Base-by-base conservation (phyloP, 1,140 invertebrate species). In the Cheumatopsyche charites region DNA sequence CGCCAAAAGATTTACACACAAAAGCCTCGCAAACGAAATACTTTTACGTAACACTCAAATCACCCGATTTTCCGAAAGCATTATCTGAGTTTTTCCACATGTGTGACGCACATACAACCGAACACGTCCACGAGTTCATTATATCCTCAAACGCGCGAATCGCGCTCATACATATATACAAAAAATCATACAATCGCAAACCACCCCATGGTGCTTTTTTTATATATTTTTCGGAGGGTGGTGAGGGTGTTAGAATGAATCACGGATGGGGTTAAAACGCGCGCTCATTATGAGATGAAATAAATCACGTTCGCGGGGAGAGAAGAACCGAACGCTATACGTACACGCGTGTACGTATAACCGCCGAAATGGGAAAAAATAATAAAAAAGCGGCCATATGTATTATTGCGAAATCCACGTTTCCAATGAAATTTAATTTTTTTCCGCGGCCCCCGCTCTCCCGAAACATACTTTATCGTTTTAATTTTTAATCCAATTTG, bases 401-500 rank as follows among this genome's bases (percentile, higher is more conserved):
- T 68, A 68, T 68, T 68, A 68, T 68, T 68, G 36, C 66, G 25
- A 68, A 68, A 75, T 75, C 73, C 68, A 68, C 71, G 67, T 67
- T 69, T 68, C 47, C 65, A 72, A 69, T 73, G 72, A 63, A 73
- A 82, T 83, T 80, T 79, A 80, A 79, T 80, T 82, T 84, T 81
- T 75, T 75, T 55, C 58, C 67, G 21, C 6, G 1, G 5, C 21
- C 55, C 21, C 55, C 21, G 11, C 55, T 17, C 49, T 17, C 67
- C 68, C 71, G 68, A 71, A 75, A 73, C 75, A 76, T 76, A 76
- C 75, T 76, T 76, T 76, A 76, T 73, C 75, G 81, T 82, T 82
- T 82, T 80, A 80, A 82, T 82, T 83, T 83, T 84, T 84, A 84
- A 84, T 84, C 83, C 83, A 84, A 84, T 84, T 84, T 84, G 81